Conservation (phyloP, 2,113 vertebrate species). For the Axis porcinus region DNA sequence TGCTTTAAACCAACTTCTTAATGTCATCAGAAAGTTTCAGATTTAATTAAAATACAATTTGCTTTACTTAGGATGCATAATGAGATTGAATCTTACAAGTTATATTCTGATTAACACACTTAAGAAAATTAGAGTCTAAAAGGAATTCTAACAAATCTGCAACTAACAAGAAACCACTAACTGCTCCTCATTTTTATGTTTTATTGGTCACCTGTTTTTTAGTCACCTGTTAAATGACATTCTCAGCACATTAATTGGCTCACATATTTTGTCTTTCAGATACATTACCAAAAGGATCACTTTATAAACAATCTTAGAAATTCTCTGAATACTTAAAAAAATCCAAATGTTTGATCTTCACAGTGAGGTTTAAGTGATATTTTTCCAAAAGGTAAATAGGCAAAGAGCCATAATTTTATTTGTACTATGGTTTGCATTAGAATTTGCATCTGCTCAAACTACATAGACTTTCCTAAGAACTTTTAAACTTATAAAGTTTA, state of each 20-base stretch:
- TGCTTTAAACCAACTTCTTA: background rate
- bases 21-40: background rate
- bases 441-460: background rate
- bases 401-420: background rate
- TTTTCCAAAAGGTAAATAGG: background rate
- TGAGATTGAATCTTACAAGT: background rate
- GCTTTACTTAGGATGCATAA: background rate
- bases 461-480: background rate
- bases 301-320: background rate
- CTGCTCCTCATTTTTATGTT: background rate
- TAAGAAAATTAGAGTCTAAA: background rate
- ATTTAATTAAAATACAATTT: slow-evolving; percentile 8
- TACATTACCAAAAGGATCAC: background rate
- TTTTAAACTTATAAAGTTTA: background rate
- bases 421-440: background rate
- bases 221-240: background rate
- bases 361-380: background rate
- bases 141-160: background rate
- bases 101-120: background rate
- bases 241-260: background rate
- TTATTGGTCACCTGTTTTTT: background rate
- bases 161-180: background rate
- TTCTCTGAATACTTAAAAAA: background rate
- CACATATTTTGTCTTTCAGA: background rate
- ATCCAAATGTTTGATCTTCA: background rate